Base-by-base conservation (phyloP, 2,888 invertebrate genomes). In the Carterocephalus palaemon region DNA sequence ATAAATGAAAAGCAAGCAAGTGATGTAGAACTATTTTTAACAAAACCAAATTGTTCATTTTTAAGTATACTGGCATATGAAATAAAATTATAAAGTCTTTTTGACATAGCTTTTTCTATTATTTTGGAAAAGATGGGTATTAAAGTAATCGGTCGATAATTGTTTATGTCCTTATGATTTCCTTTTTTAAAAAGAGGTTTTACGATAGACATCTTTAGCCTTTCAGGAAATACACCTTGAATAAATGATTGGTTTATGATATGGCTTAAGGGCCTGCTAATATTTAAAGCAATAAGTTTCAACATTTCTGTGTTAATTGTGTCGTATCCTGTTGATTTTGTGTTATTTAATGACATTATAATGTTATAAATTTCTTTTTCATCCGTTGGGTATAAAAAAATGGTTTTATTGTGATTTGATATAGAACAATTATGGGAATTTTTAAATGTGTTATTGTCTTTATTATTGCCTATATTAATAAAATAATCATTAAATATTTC, bases 11-110 rank as follows among this genome's bases (percentile, higher is more conserved):
- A 32, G 9, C 32, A 32, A 12, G 32, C 32, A 17, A 32, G 17
- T 1, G 32, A 32, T 32, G 32, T 32, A 8, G 16, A 16, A 10
- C 32, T 17, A 19, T 17, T 32, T 32, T 32, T 32, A 9, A 2
- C 4, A 10, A 32, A 32, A 4, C 32, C 32, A 32, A 16, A 32
- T 32, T 32, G 32, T 32, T 32, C 32, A n/a, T 32, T 8, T 32
- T 32, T 32, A 17, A 32, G 17, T 17, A 32, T 32, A 3, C 8
- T 8, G 16, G 16, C n/a, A 9, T 16, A 17, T 5, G 16, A 17
- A 6, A 32, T 5, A 32, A 32, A 32, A 5, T 8, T 32, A 7
- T 17, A 17, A 4, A 32, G 16, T 32, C 32, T 32, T 3, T 9
- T 32, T 8, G 17, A 9, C 32, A 32, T 32, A 6, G n/a, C 32